Evolutionary conservation across 2,888 invertebrate species (phyloP), one percentile per base, ranked within the genome.

Genomic region (Microchrysa polita): DNA sequence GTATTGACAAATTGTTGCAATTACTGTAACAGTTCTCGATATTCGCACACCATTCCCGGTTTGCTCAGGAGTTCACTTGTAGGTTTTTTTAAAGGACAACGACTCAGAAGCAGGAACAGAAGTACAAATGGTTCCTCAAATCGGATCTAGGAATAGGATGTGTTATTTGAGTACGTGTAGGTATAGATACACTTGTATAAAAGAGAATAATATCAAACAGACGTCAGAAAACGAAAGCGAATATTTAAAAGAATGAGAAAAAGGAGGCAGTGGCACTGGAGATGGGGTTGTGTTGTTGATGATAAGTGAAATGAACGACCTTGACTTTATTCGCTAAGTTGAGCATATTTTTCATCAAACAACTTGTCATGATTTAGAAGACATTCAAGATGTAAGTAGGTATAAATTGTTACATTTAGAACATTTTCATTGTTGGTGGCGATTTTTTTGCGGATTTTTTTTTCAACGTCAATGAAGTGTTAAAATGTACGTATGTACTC

Each of bases 1-100:
- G 67, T 67, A 67, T 67, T 67, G 67, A 67, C 27, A 67, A 67
- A 67, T 67, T 67, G 67, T 55, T 22, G 55, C 67, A 67, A 67
- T 67, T 67, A 67, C 55, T 27, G 53, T 10, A 67, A 34, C 67
- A 53, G 27, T 53, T 67, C 34, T 40, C 55, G 18, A 23, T 67
- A 22, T 18, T 20, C 65, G 48, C 27, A 27, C 34, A 27, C 60
- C 60, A 60, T 60, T 60, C 60, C 34, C 23, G 16, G 60, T 14
- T 48, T n/a, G 16, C 48, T 48, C 4, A 4, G n/a, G 16, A 34
- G 16, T 60, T 60, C 60, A 27, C 16, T 60, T 60, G 60, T 27
- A 14, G 60, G n/a, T 23, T 27, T 34, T n/a, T n/a, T 23, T 14
- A 23, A 23, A 22, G 27, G 60, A 60, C 60, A 60, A 60, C 9